phyloP scores from a whole-genome alignment of 2,888 invertebrate genomes.

The Apamea crenata region DNA sequence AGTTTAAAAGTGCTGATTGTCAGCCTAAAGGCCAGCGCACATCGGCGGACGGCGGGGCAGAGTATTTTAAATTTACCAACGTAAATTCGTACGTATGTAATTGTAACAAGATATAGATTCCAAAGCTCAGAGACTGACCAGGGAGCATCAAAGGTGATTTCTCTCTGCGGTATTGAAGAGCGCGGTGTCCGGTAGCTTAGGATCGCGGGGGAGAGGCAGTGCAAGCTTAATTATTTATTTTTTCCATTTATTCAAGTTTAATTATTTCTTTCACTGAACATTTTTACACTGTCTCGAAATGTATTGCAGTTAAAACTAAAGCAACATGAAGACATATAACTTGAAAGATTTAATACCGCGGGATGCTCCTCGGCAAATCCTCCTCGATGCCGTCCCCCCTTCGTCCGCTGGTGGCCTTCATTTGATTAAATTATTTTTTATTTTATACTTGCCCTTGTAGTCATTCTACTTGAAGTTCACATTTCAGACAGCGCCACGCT shows the following conservation, averaged over 20 bases:
- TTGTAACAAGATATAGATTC: not conserved
- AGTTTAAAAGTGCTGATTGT: not conserved
- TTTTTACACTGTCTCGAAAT: not conserved
- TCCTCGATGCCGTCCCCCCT: too few species aligned
- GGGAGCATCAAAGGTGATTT: not conserved
- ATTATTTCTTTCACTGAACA: not conserved
- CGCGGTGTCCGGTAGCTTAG: not conserved
- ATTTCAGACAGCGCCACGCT: constrained; percentile 77
- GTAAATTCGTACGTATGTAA: not conserved
- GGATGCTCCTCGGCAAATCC: not conserved
- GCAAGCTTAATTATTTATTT: too few species aligned
- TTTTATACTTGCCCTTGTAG: not conserved
- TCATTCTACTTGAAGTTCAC: not conserved
- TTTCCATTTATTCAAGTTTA: too few species aligned
- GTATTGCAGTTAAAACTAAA: not conserved
- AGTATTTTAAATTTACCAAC: not conserved
- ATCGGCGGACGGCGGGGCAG: not conserved
- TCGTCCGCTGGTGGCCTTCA: not conserved
- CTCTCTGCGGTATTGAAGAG: not conserved
- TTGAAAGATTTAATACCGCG: not conserved
- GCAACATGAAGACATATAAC: too few species aligned
- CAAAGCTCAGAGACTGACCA: not conserved
- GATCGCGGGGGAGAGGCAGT: too few species aligned
- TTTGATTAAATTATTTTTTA: not conserved
- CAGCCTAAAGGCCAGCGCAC: not conserved